Evolutionary conservation across 2,888 invertebrate genomes (phyloP), one percentile per base, ranked within the genome.

Genomic region (Anorthoa munda): DNA sequence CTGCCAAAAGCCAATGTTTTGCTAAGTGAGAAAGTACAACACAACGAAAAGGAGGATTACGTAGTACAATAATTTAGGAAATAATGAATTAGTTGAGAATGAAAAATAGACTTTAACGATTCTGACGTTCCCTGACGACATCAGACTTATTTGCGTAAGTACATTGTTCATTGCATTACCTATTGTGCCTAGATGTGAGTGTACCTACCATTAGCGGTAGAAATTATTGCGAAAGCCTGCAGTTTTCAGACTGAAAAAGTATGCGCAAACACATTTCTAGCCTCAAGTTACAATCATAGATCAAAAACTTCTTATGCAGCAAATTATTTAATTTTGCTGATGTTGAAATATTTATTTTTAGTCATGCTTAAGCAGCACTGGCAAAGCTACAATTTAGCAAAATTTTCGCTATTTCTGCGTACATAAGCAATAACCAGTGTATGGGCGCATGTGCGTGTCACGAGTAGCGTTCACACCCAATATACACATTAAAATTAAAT

Each of bases 401-500:
- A 81, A 81, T 78, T 85, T 77, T 74, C 69, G 72, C 68, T 77
- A 79, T 80, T 83, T 76, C 79, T 78, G 76, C 67, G 75, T 75
- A 86, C 77, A 74, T 75, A 79, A 76, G 73, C 77, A 81, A 80
- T 86, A 82, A 81, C 78, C 68, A 83, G 73, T 76, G 77, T 83
- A 81, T 75, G 61, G 58, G 56, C 81, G 83, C 88, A 88, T 82
- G 88, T 90, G 90, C 88, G 90, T 89, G 92, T 87, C 89, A 86
- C 87, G 85, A 84, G 71, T 82, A 84, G 76, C 86, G 87, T 85
- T 85, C 87, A 79, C 86, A 87, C 90, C 88, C 89, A 90, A 93
- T 93, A 91, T 92, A 91, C 92, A 92, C 92, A 94, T 94, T 94
- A 93, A 93, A 93, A 94, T 94, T 94, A 94, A 94, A 94, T 94